phyloP scores from a whole-genome alignment of 2,888 invertebrate genomes.

The Lathronympha strigana region DNA sequence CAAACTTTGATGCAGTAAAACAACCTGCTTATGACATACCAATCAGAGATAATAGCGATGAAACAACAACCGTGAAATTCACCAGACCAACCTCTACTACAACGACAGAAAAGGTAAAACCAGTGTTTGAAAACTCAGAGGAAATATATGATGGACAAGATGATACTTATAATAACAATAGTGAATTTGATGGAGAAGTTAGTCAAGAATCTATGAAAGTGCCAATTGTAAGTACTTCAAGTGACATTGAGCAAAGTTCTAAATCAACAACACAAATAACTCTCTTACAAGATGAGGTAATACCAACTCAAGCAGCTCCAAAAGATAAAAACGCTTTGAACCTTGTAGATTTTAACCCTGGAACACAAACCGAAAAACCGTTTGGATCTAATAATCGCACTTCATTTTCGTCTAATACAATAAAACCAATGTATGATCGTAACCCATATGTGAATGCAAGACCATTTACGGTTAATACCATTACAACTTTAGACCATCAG shows the following conservation, averaged over 20 bases:
- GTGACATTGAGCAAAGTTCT: conserved; percentile 53
- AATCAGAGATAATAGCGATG: conserved; percentile 72
- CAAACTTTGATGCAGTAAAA: conserved; percentile 62
- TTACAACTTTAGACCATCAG: conserved; percentile 71
- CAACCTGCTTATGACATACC: conserved; percentile 79
- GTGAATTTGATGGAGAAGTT: conserved; percentile 71
- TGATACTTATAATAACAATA: conserved; percentile 54
- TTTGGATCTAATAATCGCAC: conserved; percentile 67
- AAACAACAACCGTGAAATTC: conserved; percentile 61
- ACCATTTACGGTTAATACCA: conserved; percentile 71
- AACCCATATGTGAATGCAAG: conserved; percentile 68
- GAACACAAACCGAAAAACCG: conserved; percentile 80
- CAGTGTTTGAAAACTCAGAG: conserved; percentile 74
- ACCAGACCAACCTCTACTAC: conserved; percentile 42
- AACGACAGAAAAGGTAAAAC: conserved; percentile 57
- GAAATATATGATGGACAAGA: conserved; percentile 78
- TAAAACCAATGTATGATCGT: conserved; percentile 66
- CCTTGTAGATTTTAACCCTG: conserved; percentile 61
- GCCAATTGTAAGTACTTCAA: conserved; percentile 72
- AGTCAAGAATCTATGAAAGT: conserved; percentile 79
- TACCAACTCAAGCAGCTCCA: conserved; percentile 40
- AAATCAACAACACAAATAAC: conserved; percentile 59
- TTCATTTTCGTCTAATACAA: conserved; percentile 67
- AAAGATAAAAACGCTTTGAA: conserved; percentile 55
- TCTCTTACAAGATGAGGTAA: conserved; percentile 61